A percentile compares a stretch with the other conserved stretches of the same genome.
Conservation (phyloP, 2,888 invertebrate genomes). For the Chelonus formosanus region DNA sequence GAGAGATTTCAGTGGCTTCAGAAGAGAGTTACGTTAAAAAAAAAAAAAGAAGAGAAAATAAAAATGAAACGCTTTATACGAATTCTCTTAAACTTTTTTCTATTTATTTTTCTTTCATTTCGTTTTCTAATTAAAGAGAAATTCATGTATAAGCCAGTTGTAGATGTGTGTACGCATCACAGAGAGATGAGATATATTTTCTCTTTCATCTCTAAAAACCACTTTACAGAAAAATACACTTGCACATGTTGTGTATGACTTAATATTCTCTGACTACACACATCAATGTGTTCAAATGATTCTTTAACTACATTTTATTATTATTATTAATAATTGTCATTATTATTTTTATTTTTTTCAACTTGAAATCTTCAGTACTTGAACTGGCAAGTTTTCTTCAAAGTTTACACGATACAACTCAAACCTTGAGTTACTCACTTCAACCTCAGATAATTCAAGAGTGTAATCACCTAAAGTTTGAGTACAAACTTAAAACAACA, state of each 20-base stretch:
- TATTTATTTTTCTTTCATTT: too few species aligned
- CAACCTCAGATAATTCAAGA: slow-evolving; percentile 14
- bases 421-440: slow-evolving; percentile 4
- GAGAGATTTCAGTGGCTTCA: slow-evolving; percentile 48
- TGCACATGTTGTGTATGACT: slow-evolving; percentile 11
- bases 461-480: not conserved
- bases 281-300: too few species aligned
- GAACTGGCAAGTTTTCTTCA: too few species aligned
- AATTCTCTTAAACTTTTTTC: too few species aligned
- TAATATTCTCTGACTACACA: too few species aligned
- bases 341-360: too few species aligned
- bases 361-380: too few species aligned
- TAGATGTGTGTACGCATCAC: slow-evolving; percentile 2
- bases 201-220: slow-evolving; percentile 2
- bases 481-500: not conserved
- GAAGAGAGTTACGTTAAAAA: not conserved
- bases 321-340: too few species aligned
- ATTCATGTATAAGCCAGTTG: slow-evolving; percentile 19
- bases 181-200: not conserved
- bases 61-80: too few species aligned
- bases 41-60: too few species aligned
- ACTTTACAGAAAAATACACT: slow-evolving; percentile 9
- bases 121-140: slow-evolving; percentile 50
- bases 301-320: too few species aligned
- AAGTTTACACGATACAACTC: slow-evolving; percentile 4